Evolutionary conservation across 1,140 invertebrate genomes (phyloP), one percentile per base, ranked within the genome.

Genomic region (Mya arenaria): DNA sequence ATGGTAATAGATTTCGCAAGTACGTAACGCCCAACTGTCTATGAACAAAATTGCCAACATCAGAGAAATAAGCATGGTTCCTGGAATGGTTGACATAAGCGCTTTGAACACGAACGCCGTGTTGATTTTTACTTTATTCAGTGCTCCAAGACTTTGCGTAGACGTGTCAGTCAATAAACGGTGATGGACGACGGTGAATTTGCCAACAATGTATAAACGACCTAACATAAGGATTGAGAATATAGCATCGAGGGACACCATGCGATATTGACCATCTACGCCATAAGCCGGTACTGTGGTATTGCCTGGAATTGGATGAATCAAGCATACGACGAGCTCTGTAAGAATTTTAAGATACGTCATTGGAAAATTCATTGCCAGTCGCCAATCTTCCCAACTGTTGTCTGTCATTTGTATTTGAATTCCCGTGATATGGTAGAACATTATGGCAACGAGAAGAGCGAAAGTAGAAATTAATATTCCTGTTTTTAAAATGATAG

Each of bases 391-490:
- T 30, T 91, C 87, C 39, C 91, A 65, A 32, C 86, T 87, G 62
- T 90, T 91, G 78, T 90, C 88, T 8, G 88, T 85, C 88, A 90
- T 91, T 13, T 83, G 83, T 17, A 91, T 73, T 48, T 86, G 63
- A 30, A 91, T 83, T 4, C 91, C 88, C 8, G 88, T 85, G 13
- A 81, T 65, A 66, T 93, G 90, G 75, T 92, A 92, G 4, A 75
- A 65, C 10, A 88, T 32, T 4, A 92, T 82, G 13, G 86, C 84
- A 2, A 87, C 41, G n/a, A 92, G 69, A 28, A 93, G 85, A 17
- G 88, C 52, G 10, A 86, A 66, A 0, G 92, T 93, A 34, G 88
- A 86, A 5, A 91, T 23, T 92, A 97, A 97, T 90, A 98, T 99
- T 5, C 85, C 83, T 39, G 85, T 36, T 82, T 91, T 92, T 5